Evolutionary conservation across 2,888 invertebrate species (phyloP).

Genomic region (Agrotis ipsilon): DNA sequence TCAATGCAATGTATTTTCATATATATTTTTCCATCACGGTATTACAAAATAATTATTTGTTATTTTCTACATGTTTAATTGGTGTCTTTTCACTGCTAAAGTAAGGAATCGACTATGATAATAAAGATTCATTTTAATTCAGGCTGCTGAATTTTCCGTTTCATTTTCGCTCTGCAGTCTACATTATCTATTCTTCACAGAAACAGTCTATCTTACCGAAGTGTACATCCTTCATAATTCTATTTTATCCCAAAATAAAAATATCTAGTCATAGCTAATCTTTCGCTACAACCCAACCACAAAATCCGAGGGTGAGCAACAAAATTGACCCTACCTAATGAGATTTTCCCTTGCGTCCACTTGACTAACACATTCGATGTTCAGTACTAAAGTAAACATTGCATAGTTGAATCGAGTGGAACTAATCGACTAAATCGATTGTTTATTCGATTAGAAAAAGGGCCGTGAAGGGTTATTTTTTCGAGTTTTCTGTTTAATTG

Average conservation of each 20-base stretch:
- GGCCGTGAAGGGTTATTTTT: constrained; percentile 61
- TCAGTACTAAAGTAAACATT: constrained; percentile 68
- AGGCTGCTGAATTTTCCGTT: no score
- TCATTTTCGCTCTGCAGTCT: no score
- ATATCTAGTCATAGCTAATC: constrained; percentile 17
- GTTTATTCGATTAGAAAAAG: constrained; percentile 66
- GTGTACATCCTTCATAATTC: no score
- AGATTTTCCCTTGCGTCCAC: constrained; percentile 41
- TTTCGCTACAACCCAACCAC: not conserved
- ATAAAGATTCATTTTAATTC: no score
- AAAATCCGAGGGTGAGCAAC: constrained; percentile 21
- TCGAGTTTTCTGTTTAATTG: constrained; percentile 58
- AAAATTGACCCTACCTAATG: constrained; percentile 52
- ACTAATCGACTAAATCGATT: constrained; percentile 75
- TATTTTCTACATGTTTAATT: no score
- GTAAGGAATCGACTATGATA: not conserved
- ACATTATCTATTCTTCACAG: no score
- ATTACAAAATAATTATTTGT: no score
- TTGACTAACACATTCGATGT: constrained; percentile 39
- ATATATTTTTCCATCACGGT: no score
- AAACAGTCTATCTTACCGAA: no score
- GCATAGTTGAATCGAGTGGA: constrained; percentile 67
- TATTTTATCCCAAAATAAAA: not conserved
- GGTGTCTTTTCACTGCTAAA: not conserved
- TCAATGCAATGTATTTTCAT: no score